phyloP scores from a whole-genome alignment of 92 coral and sea anemone species.

The Zoanthus solanderi region DNA sequence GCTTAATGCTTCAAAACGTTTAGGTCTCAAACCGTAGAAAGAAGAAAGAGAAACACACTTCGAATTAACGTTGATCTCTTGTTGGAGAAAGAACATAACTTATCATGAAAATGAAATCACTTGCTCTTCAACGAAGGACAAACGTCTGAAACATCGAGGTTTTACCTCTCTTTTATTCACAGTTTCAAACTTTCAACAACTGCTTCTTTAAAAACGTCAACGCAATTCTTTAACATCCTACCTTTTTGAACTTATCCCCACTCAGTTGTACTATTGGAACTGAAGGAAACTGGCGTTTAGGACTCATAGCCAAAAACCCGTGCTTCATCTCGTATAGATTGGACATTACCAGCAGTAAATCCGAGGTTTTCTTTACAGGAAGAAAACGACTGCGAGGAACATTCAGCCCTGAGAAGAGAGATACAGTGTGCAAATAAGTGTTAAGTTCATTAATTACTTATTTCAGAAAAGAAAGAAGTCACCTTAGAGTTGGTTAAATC shows the following conservation, averaged over 20 bases:
- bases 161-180: too few relatives aligned
- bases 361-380: conserved; percentile 96
- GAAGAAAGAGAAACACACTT: too few relatives aligned
- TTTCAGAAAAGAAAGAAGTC: too few relatives aligned
- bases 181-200: too few relatives aligned
- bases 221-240: not conserved
- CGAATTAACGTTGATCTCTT: too few relatives aligned
- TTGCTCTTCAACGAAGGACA: not conserved
- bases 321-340: conserved; percentile 90
- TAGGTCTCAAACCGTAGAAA: too few relatives aligned
- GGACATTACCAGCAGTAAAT: conserved; percentile 89
- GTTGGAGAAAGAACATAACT: too few relatives aligned
- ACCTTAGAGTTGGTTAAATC: too few relatives aligned
- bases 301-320: conserved; percentile 87
- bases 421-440: not conserved
- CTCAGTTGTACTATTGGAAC: conserved; percentile 96
- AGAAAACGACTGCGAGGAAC: conserved; percentile 99
- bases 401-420: conserved; percentile 73
- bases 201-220: not conserved
- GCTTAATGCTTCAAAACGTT: too few relatives aligned
- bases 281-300: conserved; percentile 85
- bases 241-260: conserved; percentile 87
- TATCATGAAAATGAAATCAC: too few relatives aligned
- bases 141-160: too few relatives aligned
- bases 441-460: not conserved